Base-by-base conservation (phyloP, 2,113 vertebrate species). In the Propithecus coquereli region DNA sequence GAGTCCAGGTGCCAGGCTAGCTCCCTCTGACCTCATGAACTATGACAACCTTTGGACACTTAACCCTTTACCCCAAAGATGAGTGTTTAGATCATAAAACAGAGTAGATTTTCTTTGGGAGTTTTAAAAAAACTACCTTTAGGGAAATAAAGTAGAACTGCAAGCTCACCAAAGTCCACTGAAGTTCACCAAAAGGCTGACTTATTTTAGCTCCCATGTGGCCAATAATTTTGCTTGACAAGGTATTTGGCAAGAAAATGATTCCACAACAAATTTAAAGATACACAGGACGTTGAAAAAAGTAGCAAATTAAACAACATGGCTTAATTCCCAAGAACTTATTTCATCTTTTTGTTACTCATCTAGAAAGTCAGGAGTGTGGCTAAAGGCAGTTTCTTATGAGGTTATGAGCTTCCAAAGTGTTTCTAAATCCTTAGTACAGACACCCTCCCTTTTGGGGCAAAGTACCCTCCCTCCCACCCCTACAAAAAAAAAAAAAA, bases 391-490 rank as follows among this genome's bases (percentile, higher is more conserved):
- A 73, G 85, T 90, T 95, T 73, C 63, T 61, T 25, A 70, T 22
- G 88, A 97, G 76, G 84, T 81, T 82, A 71, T 61, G 87, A 96
- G 59, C 8, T n/a, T 82, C 80, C 91, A 97, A 98, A 98, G 98
- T 98, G 98, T 99, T 98, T 98, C 98, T 98, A 98, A 98, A 99
- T 98, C 96, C 98, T 95, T 90, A 93, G 23, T 96, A 98, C 94
- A 98, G 98, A 98, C 98, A 97, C 98, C 98, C 98, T 97, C 98
- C 97, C 98, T 96, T 84, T 93, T 86, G 97, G 97, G 97, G 87
- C 91, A 96, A 9, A 94, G 57, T 91, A 94, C 94, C 94, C 96
- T 97, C 98, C 97, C 98, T 94, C 96, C 96, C 47, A 96, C 98
- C 98, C 97, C 80, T 40, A 91, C 89, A 94, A 0, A 81, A 96